A percentile compares a stretch with the other conserved stretches of the same genome.
Evolutionary conservation across 2,888 invertebrate species (phyloP).

Genomic region (Cremastinae sp.): DNA sequence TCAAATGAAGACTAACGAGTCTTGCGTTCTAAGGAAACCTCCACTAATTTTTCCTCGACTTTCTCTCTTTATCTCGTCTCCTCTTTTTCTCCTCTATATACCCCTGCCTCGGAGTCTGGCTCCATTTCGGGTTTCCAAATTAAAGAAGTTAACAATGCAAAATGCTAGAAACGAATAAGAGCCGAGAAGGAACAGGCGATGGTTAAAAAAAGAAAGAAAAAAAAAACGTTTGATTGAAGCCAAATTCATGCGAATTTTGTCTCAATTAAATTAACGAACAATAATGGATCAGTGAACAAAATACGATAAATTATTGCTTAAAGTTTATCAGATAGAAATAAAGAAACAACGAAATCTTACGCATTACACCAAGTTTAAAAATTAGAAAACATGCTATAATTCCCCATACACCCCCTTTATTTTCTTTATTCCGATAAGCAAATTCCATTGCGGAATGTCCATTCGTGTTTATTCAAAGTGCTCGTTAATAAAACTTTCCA

Average conservation of each 20-base stretch:
- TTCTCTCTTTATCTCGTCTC: constrained; percentile 11
- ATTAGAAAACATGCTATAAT: too few species aligned
- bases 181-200: neutral
- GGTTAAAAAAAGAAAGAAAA: neutral
- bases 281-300: too few species aligned
- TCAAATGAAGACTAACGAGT: constrained; percentile 64
- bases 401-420: too few species aligned
- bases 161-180: constrained; percentile 3
- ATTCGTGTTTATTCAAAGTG: neutral
- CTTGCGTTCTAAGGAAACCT: constrained; percentile 33
- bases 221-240: neutral
- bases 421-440: too few species aligned
- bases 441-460: neutral
- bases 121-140: constrained; percentile 3
- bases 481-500: constrained; percentile 2
- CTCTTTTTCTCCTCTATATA: constrained; percentile 22
- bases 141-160: constrained; percentile 23
- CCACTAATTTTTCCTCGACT: constrained; percentile 34
- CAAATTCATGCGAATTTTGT: too few species aligned
- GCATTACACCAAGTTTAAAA: too few species aligned
- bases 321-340: too few species aligned
- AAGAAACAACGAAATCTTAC: too few species aligned
- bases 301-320: too few species aligned
- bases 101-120: constrained; percentile 12
- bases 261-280: too few species aligned